Base-by-base conservation (phyloP, 2,797 vertebrate species). In the Triplophysa bombifrons region DNA sequence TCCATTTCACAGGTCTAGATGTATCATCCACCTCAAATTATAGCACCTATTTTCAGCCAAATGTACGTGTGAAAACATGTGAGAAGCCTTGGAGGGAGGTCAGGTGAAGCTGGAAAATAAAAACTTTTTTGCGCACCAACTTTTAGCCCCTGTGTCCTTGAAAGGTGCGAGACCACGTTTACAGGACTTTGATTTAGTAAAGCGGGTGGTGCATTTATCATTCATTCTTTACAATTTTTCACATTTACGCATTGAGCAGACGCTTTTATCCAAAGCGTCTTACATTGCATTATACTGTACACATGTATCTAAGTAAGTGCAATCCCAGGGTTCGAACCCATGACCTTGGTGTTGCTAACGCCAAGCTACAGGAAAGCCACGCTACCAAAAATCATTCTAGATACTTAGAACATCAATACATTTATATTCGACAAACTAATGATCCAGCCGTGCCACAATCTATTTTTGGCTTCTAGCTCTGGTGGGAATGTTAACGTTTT, bases 41-140 rank as follows among this genome's bases (percentile, higher is more conserved):
- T 77, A 82, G 82, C 74, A 50, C 72, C 70, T 74, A 78, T 80
- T 82, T 85, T 74, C 61, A 72, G 30, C 74, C 76, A 82, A 84
- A 84, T 65, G 63, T 66, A 82, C 41, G 80, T 84, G 84, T 78
- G 77, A 72, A 74, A 65, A 72, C 38, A 27, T 72, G 25, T 71
- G 60, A 63, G 53, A 78, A 22, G 67, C 66, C 78, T 63, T 64
- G 58, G 68, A 50, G 51, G 6, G 71, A 69, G 78, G 78, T 67
- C 60, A 75, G 65, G 27, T 44, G 73, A 64, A 66, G 53, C 58
- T 17, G 67, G 13, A 63, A 80, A 38, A 70, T 48, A 44, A 55
- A 71, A 20, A 41, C 44, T 60, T 66, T 48, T 19, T 17, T 34
- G 17, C n/a, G 0, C 41, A 34, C 53, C 13, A 13, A 61, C 60